These are phyloP conservation scores for Corapipo altera DNA, from an alignment of 2,113 vertebrate species.

Conservation along the genomic window DNA sequence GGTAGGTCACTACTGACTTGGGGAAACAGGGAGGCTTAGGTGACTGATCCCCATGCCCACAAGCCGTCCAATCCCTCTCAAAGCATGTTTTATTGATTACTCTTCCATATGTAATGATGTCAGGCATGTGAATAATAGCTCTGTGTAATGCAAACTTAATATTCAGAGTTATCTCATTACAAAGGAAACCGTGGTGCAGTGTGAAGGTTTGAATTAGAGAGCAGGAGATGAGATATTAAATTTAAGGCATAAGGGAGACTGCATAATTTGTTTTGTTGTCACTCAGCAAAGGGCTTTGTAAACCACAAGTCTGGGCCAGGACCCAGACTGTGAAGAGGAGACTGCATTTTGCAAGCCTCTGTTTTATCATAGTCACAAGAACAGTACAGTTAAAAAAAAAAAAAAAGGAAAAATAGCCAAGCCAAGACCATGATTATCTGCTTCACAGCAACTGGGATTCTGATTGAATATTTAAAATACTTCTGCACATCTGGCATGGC, in stretches of 20 bases:
- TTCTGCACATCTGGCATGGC: slow-evolving; percentile 62
- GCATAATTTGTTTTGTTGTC: slow-evolving; percentile 66
- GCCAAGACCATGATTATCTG: slow-evolving; percentile 22
- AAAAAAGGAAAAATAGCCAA: not conserved
- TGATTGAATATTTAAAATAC: slow-evolving; percentile 63
- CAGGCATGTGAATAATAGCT: slow-evolving; percentile 49
- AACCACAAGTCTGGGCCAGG: slow-evolving; percentile 34
- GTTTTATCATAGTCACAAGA: slow-evolving; percentile 28
- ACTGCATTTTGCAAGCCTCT: slow-evolving; percentile 20
- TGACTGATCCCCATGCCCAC: slow-evolving; percentile 37
- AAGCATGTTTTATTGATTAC: slow-evolving; percentile 62
- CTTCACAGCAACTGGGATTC: slow-evolving; percentile 42
- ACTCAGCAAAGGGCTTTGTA: slow-evolving; percentile 54
- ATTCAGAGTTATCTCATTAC: slow-evolving; percentile 67
- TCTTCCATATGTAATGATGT: slow-evolving; percentile 45
- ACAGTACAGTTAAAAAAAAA: not conserved
- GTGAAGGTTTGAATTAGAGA: slow-evolving; percentile 67
- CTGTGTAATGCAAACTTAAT: slow-evolving; percentile 60
- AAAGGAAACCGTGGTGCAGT: slow-evolving; percentile 52
- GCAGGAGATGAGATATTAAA: slow-evolving; percentile 66
- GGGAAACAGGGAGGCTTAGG: not conserved
- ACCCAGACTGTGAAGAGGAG: slow-evolving; percentile 35
- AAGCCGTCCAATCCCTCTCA: not conserved
- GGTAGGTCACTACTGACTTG: not conserved
- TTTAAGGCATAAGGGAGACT: slow-evolving; percentile 54